A percentile compares a stretch with the other conserved stretches of the same genome.
Evolutionary conservation across 2,888 invertebrate genomes (phyloP).

Genomic region (Lasioglossum lativentre): DNA sequence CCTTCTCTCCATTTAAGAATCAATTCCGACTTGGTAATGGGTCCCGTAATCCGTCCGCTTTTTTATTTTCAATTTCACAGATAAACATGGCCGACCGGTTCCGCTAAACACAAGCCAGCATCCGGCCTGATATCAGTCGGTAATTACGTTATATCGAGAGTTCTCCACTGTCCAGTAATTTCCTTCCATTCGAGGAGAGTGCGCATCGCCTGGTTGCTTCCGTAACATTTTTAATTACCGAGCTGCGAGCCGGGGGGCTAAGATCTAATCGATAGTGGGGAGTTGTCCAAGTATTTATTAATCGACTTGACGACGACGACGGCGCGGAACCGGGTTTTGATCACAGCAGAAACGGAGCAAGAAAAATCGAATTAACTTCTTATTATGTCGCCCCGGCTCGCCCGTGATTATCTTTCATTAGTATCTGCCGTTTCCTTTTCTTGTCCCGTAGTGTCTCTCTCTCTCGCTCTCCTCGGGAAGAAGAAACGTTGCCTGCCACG

Average conservation of each 20-base stretch:
- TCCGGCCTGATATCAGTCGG: neutral
- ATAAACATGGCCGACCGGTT: neutral
- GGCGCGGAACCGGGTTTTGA: neutral
- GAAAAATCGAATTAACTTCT: slow-evolving; percentile 33
- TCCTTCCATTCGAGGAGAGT: neutral
- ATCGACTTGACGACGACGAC: neutral
- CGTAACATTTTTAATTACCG: slow-evolving; percentile 47
- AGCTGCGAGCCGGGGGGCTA: neutral
- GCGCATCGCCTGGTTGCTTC: neutral
- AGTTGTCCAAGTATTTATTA: slow-evolving; percentile 35
- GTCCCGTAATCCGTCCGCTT: neutral
- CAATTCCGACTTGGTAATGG: neutral
- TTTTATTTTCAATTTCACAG: neutral
- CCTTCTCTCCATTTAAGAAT: neutral
- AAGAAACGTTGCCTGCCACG: neutral
- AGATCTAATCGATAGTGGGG: slow-evolving; percentile 24
- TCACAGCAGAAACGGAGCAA: neutral
- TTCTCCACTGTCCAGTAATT: neutral
- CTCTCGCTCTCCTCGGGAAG: neutral
- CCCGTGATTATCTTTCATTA: slow-evolving; percentile 22
- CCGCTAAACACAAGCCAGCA: neutral
- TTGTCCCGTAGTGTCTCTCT: too few relatives aligned
- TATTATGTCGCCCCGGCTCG: slow-evolving; percentile 3
- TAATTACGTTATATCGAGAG: neutral
- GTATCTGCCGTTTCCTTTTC: slow-evolving; percentile 17